Evolutionary conservation across 2,888 invertebrate genomes (phyloP), one percentile per base, ranked within the genome.

Genomic region (Gari tellinella): DNA sequence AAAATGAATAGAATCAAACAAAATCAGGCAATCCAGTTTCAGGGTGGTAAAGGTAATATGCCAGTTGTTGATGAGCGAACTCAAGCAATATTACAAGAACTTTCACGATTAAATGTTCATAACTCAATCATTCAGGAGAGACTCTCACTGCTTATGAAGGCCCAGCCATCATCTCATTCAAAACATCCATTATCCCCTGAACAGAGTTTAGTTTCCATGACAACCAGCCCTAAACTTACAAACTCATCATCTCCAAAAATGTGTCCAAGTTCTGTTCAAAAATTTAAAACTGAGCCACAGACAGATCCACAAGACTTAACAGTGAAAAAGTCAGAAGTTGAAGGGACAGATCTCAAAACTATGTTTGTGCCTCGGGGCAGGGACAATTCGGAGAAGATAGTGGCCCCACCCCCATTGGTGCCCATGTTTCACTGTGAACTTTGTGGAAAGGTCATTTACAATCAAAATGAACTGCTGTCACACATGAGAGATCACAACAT

Each of bases 391-490:
- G 49, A 46, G 10, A 53, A 41, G 15, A 25, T 55, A 10, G 41
- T 43, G 38, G 19, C 51, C 4, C 68, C 68, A 21, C 66, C 75
- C 1, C 57, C 69, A 2, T 51, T 72, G 14, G 66, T 79, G 38
- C 64, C 64, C 15, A 46, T 72, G 37, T 73, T 74, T 53, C 65
- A 79, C 31, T 79, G 79, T 61, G 66, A 75, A 31, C 62, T 72
- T 10, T 79, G 79, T 62, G 69, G 65, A 15, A 68, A 51, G 31
- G 38, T 66, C n/a, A 43, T 75, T 1, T 75, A 78, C 57, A 74
- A 67, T 52, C 65, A 72, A 25, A 56, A 45, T 37, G 78, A 70
- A 15, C 67, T 63, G 37, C 70, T 64, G 21, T 53, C 61, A 14
- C 78, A 78, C 45, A 31, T 31, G 31, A 4, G 31, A 10, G 31